Base-by-base conservation (phyloP, 2,888 invertebrate genomes). In the Plagodis pulveraria region DNA sequence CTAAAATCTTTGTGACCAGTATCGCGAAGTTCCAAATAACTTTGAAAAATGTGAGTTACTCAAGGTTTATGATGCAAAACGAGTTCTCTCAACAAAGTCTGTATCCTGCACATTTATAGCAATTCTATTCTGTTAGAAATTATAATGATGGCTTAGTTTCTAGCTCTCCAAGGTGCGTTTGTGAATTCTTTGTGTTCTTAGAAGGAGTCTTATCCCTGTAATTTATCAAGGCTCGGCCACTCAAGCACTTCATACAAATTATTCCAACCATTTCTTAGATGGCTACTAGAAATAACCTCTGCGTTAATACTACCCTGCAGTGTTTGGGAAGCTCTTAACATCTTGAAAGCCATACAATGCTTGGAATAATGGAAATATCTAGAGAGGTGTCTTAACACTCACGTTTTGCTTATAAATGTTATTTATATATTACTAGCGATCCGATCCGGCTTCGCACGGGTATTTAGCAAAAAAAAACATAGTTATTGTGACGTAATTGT, bases 201-300 rank as follows among this genome's bases (percentile, higher is more conserved):
- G 76, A 76, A 73, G 62, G 57, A 75, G 77, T 55, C 33, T 50
- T 44, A 50, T 47, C 38, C 72, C 78, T 83, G 74, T 82, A 83
- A 84, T 86, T 82, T 82, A 64, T 74, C 70, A 71, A 65, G 63
- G 65, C 74, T 74, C 68, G 71, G 38, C 72, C 62, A 67, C 74
- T 77, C 66, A 73, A 77, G 73, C 69, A 70, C 76, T 73, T 65
- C 62, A 65, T 72, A 81, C 77, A 80, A 78, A 86, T 86, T 80
- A 80, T 81, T 76, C 69, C 64, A 74, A 22, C 22, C 80, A 81
- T 82, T 86, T 85, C 86, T 84, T 83, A 78, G 80, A 81, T 81
- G 80, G 72, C 71, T 22, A 63, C 74, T 65, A 71, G 65, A 66
- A 51, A 56, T 50, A 52, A 33, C 10, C 32, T 10, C 12, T 22